Evolutionary conservation across 2,113 vertebrate species (phyloP).

Genomic region (Isichthys henryi): DNA sequence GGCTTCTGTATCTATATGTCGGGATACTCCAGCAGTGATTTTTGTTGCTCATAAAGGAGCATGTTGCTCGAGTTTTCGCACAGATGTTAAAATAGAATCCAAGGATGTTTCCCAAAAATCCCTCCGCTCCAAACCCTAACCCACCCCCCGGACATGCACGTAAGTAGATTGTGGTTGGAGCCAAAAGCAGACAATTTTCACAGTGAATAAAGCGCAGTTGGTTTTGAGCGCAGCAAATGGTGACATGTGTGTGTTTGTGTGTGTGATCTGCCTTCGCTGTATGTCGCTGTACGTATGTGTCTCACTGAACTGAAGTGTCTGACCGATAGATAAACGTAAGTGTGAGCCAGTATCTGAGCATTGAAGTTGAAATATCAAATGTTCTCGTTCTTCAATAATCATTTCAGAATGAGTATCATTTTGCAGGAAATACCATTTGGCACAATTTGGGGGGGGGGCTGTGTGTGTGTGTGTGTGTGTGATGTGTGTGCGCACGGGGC

Average conservation of each 20-base stretch:
- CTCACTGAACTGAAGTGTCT: background rate
- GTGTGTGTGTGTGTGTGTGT: background rate
- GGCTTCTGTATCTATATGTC: slow-evolving; percentile 22
- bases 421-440: slow-evolving; percentile 2
- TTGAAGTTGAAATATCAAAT: background rate
- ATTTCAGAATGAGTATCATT: background rate
- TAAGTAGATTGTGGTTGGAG: background rate
- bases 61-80: background rate
- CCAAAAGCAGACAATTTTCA: background rate
- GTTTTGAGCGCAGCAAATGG: background rate
- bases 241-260: background rate
- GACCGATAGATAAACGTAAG: background rate
- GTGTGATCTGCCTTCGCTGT: background rate
- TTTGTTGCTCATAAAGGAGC: background rate
- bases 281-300: no score
- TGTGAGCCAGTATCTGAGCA: slow-evolving; percentile 3
- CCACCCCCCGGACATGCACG: background rate
- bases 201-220: slow-evolving; percentile 4
- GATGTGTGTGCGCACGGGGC: background rate
- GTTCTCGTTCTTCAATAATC: background rate
- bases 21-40: background rate
- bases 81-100: slow-evolving; percentile 2
- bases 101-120: slow-evolving; percentile 11
- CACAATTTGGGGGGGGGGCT: background rate
- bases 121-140: background rate